phyloP scores from a whole-genome alignment of 1,140 invertebrate genomes.

The Saxidomus purpurata region DNA sequence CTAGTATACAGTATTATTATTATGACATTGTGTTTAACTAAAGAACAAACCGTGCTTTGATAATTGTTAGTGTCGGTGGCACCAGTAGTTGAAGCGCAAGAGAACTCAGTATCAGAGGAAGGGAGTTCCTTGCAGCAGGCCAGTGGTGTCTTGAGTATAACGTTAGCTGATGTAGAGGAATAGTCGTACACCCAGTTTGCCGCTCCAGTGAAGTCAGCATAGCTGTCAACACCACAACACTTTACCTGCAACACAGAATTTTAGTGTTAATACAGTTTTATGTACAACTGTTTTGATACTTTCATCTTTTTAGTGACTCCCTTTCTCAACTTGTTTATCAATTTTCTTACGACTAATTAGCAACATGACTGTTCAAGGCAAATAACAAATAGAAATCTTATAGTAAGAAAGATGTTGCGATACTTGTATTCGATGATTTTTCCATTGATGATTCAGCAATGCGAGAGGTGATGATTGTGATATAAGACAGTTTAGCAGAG shows the following conservation, averaged over 20 bases:
- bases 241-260: conserved; percentile 54
- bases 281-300: neutral
- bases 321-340: neutral
- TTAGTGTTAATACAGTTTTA: no score
- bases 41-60: conserved; percentile 25
- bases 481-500: no score
- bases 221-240: conserved; percentile 69
- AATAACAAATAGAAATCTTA: no score
- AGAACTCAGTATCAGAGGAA: conserved; percentile 8
- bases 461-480: no score
- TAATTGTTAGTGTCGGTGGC: conserved; percentile 57
- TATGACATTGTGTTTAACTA: no score
- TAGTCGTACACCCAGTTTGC: conserved; percentile 60
- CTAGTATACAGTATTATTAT: no score
- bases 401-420: no score
- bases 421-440: no score
- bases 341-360: no score
- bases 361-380: no score
- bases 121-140: conserved; percentile 70
- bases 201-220: conserved; percentile 66
- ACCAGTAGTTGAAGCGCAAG: conserved; percentile 38
- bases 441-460: no score
- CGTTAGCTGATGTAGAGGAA: neutral
- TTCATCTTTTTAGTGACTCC: neutral
- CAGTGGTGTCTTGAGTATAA: conserved; percentile 66